Percentiles rank a stretch among this genome's conserved stretches.
Conservation (phyloP, 1,140 invertebrate genomes). For the Harlomillsia oculata region DNA sequence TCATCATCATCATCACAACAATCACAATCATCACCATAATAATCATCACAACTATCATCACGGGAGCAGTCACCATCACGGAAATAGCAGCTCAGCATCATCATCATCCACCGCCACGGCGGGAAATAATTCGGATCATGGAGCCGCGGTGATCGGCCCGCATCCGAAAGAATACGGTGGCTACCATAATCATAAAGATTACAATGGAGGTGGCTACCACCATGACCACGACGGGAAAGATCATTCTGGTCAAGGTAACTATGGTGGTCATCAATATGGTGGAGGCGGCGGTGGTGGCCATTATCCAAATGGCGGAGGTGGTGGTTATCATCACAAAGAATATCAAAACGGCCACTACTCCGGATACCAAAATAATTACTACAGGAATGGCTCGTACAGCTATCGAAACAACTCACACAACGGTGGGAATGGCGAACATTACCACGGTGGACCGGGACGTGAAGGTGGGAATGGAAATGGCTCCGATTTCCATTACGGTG, state of each 20-base stretch:
- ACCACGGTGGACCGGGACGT: too few relatives aligned
- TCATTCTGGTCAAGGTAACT: neutral
- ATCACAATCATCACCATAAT: constrained; percentile 1
- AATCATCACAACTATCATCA: neutral
- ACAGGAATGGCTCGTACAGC: constrained; percentile 22
- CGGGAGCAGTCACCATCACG: neutral
- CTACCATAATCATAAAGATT: neutral
- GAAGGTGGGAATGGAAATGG: too few relatives aligned
- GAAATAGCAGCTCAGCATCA: too few relatives aligned
- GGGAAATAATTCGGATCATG: too few relatives aligned
- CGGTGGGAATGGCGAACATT: constrained; percentile 14
- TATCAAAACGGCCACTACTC: neutral
- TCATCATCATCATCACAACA: neutral
- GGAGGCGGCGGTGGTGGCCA: neutral
- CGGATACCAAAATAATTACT: constrained; percentile 21
- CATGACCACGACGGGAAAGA: constrained; percentile 3
- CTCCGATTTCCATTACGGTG: constrained; percentile 10
- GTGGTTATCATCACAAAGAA: neutral
- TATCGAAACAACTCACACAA: constrained; percentile 16
- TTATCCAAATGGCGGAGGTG: neutral
- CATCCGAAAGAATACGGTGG: too few relatives aligned
- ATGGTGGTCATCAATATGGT: neutral
- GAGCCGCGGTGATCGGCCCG: too few relatives aligned
- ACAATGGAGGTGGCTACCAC: neutral
- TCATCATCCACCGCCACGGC: too few relatives aligned